phyloP scores from a whole-genome alignment of 2,888 invertebrate genomes.

The Ectobius pallidus region DNA sequence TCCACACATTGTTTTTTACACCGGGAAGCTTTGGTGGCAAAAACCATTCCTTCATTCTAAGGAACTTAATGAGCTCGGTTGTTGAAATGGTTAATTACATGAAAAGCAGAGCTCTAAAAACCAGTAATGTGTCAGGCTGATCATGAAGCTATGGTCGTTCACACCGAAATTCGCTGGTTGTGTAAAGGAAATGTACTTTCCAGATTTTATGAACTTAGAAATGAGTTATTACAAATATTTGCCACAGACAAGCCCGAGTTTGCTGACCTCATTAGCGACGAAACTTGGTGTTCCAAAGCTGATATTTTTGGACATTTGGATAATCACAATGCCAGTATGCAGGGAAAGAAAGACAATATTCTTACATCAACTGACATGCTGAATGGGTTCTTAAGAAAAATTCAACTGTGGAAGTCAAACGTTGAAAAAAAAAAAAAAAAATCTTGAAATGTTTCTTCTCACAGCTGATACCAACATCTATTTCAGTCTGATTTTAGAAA shows the following conservation, averaged over 20 bases:
- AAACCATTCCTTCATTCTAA: too few species aligned
- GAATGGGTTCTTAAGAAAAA: too few species aligned
- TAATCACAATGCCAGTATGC: neutral
- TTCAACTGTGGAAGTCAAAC: too few species aligned
- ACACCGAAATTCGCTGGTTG: neutral
- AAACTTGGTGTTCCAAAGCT: neutral
- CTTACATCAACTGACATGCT: neutral
- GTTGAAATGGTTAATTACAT: too few species aligned
- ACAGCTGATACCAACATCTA: too few species aligned
- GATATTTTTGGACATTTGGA: neutral
- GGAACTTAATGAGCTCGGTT: too few species aligned
- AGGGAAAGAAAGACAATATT: neutral
- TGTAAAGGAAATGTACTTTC: neutral
- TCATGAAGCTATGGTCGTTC: neutral
- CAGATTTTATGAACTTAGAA: constrained; percentile 9
- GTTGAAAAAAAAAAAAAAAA: neutral
- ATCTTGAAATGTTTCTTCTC: neutral
- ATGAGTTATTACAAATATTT: neutral
- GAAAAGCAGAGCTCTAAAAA: neutral
- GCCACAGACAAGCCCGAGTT: neutral
- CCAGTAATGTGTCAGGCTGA: neutral
- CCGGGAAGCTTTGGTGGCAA: too few species aligned
- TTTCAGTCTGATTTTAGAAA: too few species aligned
- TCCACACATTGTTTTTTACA: too few species aligned
- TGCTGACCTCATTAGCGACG: neutral